A percentile compares a stretch with the other conserved stretches of the same genome.
These are phyloP conservation scores for Crocidura indochinensis DNA, from an alignment of 2,797 vertebrate species.

Conservation along the genomic window DNA sequence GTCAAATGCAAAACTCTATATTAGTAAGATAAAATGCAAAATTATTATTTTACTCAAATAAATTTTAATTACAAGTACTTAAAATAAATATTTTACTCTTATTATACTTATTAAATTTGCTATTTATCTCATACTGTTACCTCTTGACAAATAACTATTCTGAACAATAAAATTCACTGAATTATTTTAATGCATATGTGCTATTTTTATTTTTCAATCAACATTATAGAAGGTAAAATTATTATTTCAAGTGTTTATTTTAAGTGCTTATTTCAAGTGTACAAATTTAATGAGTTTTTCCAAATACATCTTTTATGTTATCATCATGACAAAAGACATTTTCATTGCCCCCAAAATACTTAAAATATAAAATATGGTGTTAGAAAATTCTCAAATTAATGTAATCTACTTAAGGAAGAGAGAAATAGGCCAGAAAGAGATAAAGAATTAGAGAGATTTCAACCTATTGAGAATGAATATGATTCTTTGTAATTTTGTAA, in stretches of 20 bases:
- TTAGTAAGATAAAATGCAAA: conserved; percentile 9
- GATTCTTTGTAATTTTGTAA: no score
- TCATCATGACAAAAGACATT: conserved; percentile 2
- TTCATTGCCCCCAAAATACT: neutral
- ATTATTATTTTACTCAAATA: no score
- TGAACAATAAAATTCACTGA: neutral
- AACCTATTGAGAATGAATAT: no score
- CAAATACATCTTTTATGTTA: neutral
- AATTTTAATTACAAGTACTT: neutral
- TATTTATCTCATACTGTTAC: neutral
- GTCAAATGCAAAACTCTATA: conserved; percentile 22
- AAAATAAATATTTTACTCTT: neutral
- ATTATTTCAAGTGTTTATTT: neutral
- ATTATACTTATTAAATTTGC: neutral
- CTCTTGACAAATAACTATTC: conserved; percentile 5
- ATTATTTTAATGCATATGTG: neutral
- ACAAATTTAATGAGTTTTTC: conserved; percentile 32
- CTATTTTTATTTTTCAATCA: conserved; percentile 54
- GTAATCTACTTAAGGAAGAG: neutral
- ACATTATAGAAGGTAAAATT: conserved; percentile 17
- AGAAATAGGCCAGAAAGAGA: no score
- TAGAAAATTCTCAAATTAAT: neutral
- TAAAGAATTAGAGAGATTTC: no score
- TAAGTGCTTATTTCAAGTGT: neutral
- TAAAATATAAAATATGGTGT: neutral